Conservation (phyloP, 2,888 invertebrate genomes). For the Apoda limacodes region DNA sequence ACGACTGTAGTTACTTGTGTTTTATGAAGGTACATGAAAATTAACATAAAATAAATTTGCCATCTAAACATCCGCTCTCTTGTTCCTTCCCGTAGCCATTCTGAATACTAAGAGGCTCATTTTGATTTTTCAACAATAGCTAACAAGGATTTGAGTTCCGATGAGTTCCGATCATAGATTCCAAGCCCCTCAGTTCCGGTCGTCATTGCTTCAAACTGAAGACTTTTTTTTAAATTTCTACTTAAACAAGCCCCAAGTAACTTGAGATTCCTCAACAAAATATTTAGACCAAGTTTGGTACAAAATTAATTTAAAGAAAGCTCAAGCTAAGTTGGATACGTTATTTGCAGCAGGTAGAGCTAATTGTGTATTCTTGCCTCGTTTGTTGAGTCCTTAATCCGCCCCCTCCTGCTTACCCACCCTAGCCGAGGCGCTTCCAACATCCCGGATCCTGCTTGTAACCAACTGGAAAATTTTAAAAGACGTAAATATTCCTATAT, state of each 20-base stretch:
- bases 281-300: too few relatives aligned
- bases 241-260: conserved; percentile 43
- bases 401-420: conserved; percentile 41
- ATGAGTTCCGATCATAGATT: conserved; percentile 54
- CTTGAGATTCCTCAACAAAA: conserved; percentile 27
- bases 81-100: conserved; percentile 7
- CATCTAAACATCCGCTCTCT: conserved; percentile 12
- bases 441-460: conserved; percentile 39
- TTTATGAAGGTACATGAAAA: too few relatives aligned
- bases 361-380: conserved; percentile 71
- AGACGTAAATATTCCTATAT: conserved; percentile 16
- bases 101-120: conserved; percentile 62
- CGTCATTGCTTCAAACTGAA: conserved; percentile 49
- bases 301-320: too few relatives aligned
- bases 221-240: conserved; percentile 58
- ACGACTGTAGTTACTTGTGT: conserved; percentile 16
- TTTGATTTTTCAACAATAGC: conserved; percentile 61
- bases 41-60: conserved; percentile 19
- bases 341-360: conserved; percentile 65
- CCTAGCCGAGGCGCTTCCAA: conserved; percentile 32
- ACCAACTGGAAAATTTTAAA: conserved; percentile 65
- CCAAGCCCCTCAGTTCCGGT: conserved; percentile 58
- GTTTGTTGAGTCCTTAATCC: conserved; percentile 64
- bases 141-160: conserved; percentile 46
- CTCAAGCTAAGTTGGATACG: too few relatives aligned